Evolutionary conservation across 2,113 vertebrate genomes (phyloP).

Genomic region (Xenus cinereus): DNA sequence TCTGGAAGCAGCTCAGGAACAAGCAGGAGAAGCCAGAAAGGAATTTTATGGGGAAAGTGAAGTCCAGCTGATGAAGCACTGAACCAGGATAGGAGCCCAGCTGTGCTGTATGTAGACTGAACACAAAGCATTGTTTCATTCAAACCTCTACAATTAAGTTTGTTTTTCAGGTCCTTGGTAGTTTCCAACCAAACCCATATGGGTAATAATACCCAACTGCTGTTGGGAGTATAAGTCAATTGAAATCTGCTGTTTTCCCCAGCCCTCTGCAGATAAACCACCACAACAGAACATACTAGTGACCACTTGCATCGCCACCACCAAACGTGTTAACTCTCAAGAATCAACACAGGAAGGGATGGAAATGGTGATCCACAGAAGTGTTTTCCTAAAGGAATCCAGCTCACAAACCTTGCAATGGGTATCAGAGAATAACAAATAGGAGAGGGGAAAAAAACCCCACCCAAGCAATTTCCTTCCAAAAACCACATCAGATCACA

Average conservation of each 20-base stretch:
- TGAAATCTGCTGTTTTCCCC: not conserved
- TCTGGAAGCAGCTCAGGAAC: not conserved
- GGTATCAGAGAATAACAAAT: not conserved
- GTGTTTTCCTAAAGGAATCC: not conserved
- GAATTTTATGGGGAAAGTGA: not conserved
- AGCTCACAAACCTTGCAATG: not conserved
- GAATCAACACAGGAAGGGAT: not conserved
- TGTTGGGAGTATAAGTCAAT: not conserved
- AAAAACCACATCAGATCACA: not conserved
- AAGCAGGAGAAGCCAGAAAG: not conserved
- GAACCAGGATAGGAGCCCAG: not conserved
- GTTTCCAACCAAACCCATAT: not conserved
- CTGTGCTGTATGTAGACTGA: not conserved
- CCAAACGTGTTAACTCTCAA: too few relatives aligned
- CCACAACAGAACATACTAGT: not conserved
- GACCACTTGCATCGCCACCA: not conserved
- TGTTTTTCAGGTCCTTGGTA: not conserved
- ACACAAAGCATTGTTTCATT: not conserved
- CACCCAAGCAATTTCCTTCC: not conserved
- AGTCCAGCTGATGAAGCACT: not conserved
- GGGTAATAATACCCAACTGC: too few relatives aligned
- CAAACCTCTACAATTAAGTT: not conserved
- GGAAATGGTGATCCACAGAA: not conserved
- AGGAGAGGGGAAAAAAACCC: fast-evolving
- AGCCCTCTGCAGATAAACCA: not conserved